Base-by-base conservation (phyloP, 2,113 vertebrate genomes). In the Odobenus rosmarus region DNA sequence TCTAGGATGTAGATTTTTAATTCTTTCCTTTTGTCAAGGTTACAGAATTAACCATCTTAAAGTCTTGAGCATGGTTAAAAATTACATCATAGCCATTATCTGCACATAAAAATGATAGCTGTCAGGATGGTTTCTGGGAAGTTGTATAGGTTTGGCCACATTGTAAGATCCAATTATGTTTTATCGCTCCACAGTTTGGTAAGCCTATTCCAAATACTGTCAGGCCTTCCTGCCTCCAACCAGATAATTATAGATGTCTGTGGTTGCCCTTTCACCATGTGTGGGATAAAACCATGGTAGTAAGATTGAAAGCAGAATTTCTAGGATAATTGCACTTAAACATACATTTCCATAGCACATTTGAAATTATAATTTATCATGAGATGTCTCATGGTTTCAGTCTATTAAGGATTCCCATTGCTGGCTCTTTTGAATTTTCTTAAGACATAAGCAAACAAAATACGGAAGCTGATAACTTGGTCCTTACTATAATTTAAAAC, bases 41-140 rank as follows among this genome's bases (percentile, higher is more conserved):
- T 95, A 33, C 62, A 88, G 16, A 93, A 46, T 57, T 95, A 97
- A 74, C 64, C 42, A 72, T 92, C 82, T 95, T 96, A 76, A 77
- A 33, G 51, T 57, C 33, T 72, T 82, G 39, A 86, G 7, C 21
- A 2, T 53, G 18, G 23, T 90, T 59, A 57, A 92, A 94, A 97
- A 88, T 72, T 93, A 9, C 72, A 84, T 88, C 71, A 92, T 51
- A 95, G 79, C 76, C 67, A 31, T 88, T 71, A 49, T 31, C 79
- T 84, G 15, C 59, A 10, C 15, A 13, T 42, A 67, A 92, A 93
- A 91, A 67, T 86, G 39, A 8, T 62, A 88, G 59, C 83, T 72
- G 5, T 83, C 64, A 69, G 31, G 13, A 31, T 77, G 8, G 46
- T 90, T 61, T 74, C 74, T 83, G 61, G 31, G 14, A 69, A 7